Evolutionary conservation across 2,888 invertebrate genomes (phyloP), one percentile per base, ranked within the genome.

Genomic region (Choreutis nemorana): DNA sequence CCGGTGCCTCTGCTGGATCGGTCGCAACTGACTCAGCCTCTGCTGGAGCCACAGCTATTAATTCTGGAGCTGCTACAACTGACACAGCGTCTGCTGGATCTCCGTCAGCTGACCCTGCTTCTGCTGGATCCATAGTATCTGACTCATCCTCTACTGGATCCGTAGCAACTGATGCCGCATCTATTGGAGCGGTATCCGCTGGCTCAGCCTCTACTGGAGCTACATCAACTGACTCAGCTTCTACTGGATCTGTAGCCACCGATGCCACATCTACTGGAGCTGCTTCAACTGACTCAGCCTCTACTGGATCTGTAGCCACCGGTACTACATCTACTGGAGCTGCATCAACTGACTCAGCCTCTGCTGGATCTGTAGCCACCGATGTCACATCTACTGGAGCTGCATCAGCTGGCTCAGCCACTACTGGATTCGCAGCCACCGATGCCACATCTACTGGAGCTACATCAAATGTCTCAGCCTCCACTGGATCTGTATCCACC

Each of bases 121-220:
- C 21, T 13, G 12, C 20, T 23, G 28, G 26, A 11, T n/a, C 30
- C 14, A 14, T 10, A 3, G 14, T 18, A 14, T 14, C 18, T 12
- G 23, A 11, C 7, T 14, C 21, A 18, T 11, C 18, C 22, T n/a
- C 24, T 20, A 20, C 11, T 10, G 31, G 23, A 7, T 7, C 22
- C 10, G 18, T 16, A 11, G 14, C 10, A 6, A 1, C 28, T 33
- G 29, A 23, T 27, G 22, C 4, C 26, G 4, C 36, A 14, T n/a
- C 31, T 14, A 7, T 14, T 6, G 10, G 21, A 26, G 12, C 12
- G 5, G 9, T n/a, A n/a, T n/a, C n/a, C n/a, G n/a, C n/a, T n/a
- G n/a, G n/a, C n/a, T n/a, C n/a, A n/a, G n/a, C n/a, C n/a, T n/a
- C n/a, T n/a, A n/a, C n/a, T n/a, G n/a, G n/a, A n/a, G n/a, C n/a